Evolutionary conservation across 2,113 vertebrate species (phyloP).

Genomic region (Mormoops blainvillei): DNA sequence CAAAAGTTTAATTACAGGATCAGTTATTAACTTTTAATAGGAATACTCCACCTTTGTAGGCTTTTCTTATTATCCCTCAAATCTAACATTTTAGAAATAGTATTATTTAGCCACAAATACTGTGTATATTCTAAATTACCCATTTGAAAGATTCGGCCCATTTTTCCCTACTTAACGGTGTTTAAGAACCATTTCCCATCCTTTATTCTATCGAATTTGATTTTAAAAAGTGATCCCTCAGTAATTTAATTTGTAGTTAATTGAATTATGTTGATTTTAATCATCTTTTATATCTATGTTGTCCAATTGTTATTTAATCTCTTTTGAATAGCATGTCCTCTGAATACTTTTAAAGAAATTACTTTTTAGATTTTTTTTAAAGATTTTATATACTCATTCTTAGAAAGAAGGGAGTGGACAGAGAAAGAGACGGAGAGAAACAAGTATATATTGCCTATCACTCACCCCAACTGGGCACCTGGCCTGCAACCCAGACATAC

Average conservation of each 20-base stretch:
- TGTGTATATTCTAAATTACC: not conserved
- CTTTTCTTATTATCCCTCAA: not conserved
- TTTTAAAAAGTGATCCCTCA: not conserved
- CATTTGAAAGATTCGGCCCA: not conserved
- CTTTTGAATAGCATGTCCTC: not conserved
- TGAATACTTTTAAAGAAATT: conserved; percentile 17
- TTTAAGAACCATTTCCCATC: not conserved
- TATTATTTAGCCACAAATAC: not conserved
- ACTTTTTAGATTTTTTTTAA: too few relatives aligned
- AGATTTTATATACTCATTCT: too few relatives aligned
- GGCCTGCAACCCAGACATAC: too few relatives aligned
- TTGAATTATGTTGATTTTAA: not conserved
- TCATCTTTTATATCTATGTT: not conserved
- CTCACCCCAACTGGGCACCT: too few relatives aligned
- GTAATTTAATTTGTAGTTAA: not conserved
- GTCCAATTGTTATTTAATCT: not conserved
- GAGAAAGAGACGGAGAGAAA: too few relatives aligned
- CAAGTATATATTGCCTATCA: too few relatives aligned
- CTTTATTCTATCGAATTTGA: not conserved
- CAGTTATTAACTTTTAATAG: not conserved
- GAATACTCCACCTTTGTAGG: not conserved
- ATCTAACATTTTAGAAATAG: not conserved
- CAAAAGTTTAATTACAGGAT: not conserved
- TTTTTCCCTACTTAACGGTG: not conserved
- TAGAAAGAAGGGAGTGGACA: too few relatives aligned